phyloP scores from a whole-genome alignment of 2,797 vertebrate genomes.

The Mormyrus proboscirostris region DNA sequence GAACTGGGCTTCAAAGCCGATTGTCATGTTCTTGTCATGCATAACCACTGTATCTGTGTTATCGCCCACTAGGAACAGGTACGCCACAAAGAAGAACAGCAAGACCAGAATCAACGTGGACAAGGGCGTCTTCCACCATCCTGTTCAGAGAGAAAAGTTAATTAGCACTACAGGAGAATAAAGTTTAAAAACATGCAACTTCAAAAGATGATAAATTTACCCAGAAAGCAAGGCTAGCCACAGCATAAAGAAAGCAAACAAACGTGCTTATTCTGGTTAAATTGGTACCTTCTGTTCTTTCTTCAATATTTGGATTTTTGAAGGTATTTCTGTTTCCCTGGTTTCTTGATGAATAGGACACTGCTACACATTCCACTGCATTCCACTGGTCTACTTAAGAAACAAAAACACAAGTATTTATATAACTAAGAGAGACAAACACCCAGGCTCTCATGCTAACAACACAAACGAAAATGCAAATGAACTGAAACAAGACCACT shows the following conservation, averaged over 20 bases:
- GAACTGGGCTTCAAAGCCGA: conserved; percentile 60
- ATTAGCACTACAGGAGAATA: background rate
- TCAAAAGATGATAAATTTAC: conserved; percentile 31
- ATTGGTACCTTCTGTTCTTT: conserved; percentile 47
- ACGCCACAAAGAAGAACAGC: conserved; percentile 35
- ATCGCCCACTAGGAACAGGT: conserved; percentile 24
- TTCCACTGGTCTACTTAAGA: conserved; percentile 6
- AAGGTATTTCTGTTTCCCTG: conserved; percentile 29
- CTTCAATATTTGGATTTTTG: conserved; percentile 16
- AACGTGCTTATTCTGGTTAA: background rate
- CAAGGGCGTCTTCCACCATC: conserved; percentile 31
- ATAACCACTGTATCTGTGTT: background rate
- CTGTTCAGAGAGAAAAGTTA: background rate
- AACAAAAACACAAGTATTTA: background rate
- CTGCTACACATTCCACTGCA: background rate
- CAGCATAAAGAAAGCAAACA: background rate
- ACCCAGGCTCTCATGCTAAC: background rate
- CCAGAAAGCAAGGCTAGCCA: background rate
- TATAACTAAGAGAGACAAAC: background rate
- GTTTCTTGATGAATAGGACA: background rate
- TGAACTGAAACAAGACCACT: background rate
- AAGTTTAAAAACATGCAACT: conserved; percentile 31
- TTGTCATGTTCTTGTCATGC: conserved; percentile 30
- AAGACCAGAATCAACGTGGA: conserved; percentile 30
- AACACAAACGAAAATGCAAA: background rate